Base-by-base conservation (phyloP, 2,113 vertebrate species). In the Cyprinodon variegatus region DNA sequence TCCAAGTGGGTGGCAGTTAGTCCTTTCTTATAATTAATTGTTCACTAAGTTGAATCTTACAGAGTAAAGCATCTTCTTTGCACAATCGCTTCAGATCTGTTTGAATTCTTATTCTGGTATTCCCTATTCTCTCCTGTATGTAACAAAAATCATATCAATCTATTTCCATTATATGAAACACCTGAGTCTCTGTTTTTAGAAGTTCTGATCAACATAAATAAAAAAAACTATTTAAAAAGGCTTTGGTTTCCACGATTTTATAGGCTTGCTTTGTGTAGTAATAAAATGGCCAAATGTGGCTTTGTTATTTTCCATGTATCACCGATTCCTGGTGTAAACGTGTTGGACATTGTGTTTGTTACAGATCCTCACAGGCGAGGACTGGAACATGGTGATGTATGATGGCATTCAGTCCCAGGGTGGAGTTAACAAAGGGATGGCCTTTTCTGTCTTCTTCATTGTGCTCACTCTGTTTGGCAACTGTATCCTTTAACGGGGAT, bases 331-430 rank as follows among this genome's bases (percentile, higher is more conserved):
- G 50, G 50, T 9, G 50, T n/a, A 64, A 63, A 6, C 4, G 59
- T 75, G 37, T 72, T 37, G 57, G 10, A 72, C 17, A 70, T 41
- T 73, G 40, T 64, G 61, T 74, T 39, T 66, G 60, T 37, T 39
- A 11, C 76, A 95, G 94, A 95, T 98, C 87, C 92, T 98, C 93
- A 98, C 97, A 0, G 97, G 97, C 1, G 97, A 97, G 86, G 97
- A 98, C 91, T 98, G 97, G 97, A 98, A 98, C 83, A 95, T 95
- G 93, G 97, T 98, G 83, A 98, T 98, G 97, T 98, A 98, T 5
- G 95, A 97, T 5, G 97, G 96, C 59, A 98, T 98, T 88, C 93
- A 97, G 91, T 97, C 97, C 92, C 97, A 98, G 95, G 97, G 97
- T 2, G 97, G 97, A 64, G 97, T 99, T 89, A 96, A 97, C 86